These are phyloP conservation scores for Ryuthela nishihirai DNA, from an alignment of 2,888 invertebrate species.

Conservation along the genomic window DNA sequence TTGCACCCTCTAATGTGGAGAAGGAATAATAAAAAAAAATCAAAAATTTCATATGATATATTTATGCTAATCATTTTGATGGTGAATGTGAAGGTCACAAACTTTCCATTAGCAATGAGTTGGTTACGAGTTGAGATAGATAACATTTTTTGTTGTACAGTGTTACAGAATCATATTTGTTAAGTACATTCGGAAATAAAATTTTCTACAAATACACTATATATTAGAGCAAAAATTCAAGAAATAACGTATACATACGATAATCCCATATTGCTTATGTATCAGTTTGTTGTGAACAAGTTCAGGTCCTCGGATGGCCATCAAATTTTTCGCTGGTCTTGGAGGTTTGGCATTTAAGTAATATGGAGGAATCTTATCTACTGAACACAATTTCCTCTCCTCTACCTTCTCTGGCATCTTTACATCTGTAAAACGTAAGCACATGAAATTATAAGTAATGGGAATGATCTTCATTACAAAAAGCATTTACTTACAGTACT, in stretches of 20 bases:
- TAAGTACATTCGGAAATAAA: neutral
- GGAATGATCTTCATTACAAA: no score
- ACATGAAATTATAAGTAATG: no score
- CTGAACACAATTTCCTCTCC: constrained; percentile 29
- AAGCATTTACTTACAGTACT: no score
- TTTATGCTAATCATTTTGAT: no score
- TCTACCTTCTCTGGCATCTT: no score
- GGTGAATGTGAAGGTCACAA: no score
- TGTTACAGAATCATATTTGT: neutral
- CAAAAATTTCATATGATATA: no score
- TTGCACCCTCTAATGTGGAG: no score
- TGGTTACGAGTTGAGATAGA: neutral
- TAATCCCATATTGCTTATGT: constrained; percentile 88
- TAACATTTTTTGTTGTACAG: neutral
- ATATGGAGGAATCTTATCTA: constrained; percentile 35
- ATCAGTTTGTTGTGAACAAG: constrained; percentile 74
- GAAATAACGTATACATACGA: constrained; percentile 59
- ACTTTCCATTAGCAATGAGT: no score
- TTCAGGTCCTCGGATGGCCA: constrained; percentile 71
- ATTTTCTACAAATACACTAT: neutral
- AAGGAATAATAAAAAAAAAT: no score
- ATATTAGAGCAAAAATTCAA: neutral
- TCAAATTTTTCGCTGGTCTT: constrained; percentile 2
- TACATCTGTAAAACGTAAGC: no score
- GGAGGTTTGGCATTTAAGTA: constrained; percentile 27